Base-by-base conservation (phyloP, 2,888 invertebrate species). In the Melanchra persicariae region DNA sequence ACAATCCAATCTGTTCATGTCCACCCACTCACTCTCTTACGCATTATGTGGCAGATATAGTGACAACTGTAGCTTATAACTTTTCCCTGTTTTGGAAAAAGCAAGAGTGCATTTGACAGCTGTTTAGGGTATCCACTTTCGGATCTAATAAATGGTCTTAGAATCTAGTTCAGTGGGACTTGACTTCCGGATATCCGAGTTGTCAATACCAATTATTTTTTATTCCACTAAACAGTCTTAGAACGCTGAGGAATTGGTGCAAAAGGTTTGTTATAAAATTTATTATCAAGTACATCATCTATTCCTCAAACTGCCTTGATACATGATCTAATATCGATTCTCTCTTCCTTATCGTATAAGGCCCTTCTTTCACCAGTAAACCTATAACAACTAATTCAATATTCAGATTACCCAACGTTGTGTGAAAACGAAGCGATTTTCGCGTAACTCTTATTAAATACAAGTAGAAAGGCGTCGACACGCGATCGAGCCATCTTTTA, bases 401-500 rank as follows among this genome's bases (percentile, higher is more conserved):
- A 72, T 59, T 72, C 52, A 59, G 10, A 64, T 80, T 76, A 62
- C 81, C 37, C 40, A 77, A 72, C 40, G 40, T 45, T 68, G 63
- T 72, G 69, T 83, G 77, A 83, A 81, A 83, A 80, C 75, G 63
- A 68, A 58, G 54, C 65, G 82, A 83, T 85, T 80, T 85, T 80
- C 76, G 72, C 82, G 85, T 85, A 86, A 87, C 82, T 74, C 76
- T 52, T 75, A 78, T 79, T 85, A 83, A 73, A 79, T 63, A 75
- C 79, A 72, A 82, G 81, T 87, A 84, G 87, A 88, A 87, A 88
- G 86, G 86, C 69, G 58, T 68, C 65, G 79, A 78, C 88, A 88
- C 88, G 88, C 88, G 82, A 88, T 84, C 76, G 70, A 80, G 82
- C 77, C 87, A 87, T 88, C 83, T 70, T 78, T 77, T 76, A 78